These are phyloP conservation scores for Ophion slaviceki DNA, from an alignment of 2,888 invertebrate species.

Conservation along the genomic window DNA sequence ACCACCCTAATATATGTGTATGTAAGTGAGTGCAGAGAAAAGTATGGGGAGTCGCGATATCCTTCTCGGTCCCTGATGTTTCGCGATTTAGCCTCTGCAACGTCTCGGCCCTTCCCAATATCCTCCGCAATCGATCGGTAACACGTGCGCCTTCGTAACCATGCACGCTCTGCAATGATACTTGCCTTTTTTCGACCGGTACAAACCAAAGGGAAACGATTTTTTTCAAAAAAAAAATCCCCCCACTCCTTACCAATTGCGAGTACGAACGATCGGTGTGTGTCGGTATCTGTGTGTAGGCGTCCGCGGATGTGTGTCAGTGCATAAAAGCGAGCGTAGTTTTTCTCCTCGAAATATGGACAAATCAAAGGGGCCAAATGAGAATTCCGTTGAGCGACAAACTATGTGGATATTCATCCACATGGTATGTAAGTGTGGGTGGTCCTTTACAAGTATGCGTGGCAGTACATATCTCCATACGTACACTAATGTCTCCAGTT, in stretches of 20 bases:
- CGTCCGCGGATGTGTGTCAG: background rate
- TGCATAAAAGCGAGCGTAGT: background rate
- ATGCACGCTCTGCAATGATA: conserved; percentile 20
- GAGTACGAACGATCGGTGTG: background rate
- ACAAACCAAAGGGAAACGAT: background rate
- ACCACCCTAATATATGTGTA: no score
- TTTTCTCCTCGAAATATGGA: conserved; percentile 26
- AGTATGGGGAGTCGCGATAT: background rate
- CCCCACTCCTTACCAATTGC: conserved; percentile 1
- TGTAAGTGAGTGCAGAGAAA: background rate
- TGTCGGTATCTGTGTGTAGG: background rate
- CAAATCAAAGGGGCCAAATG: conserved; percentile 41
- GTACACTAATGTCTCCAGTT: background rate
- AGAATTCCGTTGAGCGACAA: conserved; percentile 54
- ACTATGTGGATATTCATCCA: conserved; percentile 1
- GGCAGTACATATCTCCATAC: background rate
- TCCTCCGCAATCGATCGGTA: conserved; percentile 20
- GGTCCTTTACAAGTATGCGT: background rate
- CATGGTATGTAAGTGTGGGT: conserved; percentile 3
- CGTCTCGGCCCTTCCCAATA: conserved; percentile 4
- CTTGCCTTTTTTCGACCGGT: conserved; percentile 16
- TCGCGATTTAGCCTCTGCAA: conserved; percentile 5
- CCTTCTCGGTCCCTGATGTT: conserved; percentile 19
- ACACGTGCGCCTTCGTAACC: conserved; percentile 23
- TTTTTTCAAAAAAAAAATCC: conserved; percentile 31